These are phyloP conservation scores for Opisthograptis luteolata DNA, from an alignment of 2,888 invertebrate genomes.

Conservation along the genomic window DNA sequence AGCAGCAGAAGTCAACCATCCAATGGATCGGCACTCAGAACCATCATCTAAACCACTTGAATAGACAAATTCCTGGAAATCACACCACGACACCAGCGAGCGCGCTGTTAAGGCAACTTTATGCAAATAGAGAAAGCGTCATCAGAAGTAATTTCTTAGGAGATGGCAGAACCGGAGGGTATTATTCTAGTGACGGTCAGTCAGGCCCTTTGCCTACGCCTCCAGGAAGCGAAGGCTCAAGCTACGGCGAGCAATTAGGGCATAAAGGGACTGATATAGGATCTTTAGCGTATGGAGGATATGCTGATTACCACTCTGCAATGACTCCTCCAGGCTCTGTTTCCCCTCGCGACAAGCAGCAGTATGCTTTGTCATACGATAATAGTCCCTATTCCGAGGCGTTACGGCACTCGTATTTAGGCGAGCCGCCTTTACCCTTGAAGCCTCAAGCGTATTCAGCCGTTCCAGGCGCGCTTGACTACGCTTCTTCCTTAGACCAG, in stretches of 20 bases:
- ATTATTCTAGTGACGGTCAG: conserved; percentile 85
- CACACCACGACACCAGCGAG: conserved; percentile 92
- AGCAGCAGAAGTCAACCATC: conserved; percentile 91
- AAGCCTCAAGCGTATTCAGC: conserved; percentile 96
- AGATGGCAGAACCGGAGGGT: conserved; percentile 76
- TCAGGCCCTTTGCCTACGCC: conserved; percentile 93
- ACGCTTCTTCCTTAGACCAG: conserved; percentile 89
- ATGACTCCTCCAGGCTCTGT: conserved; percentile 99
- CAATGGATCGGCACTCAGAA: conserved; percentile 97
- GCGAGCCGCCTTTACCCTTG: conserved; percentile 87
- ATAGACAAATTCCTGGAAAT: conserved; percentile 83
- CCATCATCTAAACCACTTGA: conserved; percentile 84
- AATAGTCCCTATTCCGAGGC: conserved; percentile 87
- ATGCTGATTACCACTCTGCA: conserved; percentile 94
- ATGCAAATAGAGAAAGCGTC: conserved; percentile 97
- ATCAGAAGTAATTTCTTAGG: conserved; percentile 92
- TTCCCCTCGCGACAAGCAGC: conserved; percentile 94
- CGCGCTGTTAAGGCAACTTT: conserved; percentile 93
- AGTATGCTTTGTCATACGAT: conserved; percentile 80
- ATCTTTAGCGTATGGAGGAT: conserved; percentile 84
- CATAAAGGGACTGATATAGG: conserved; percentile 85
- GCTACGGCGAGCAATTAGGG: conserved; percentile 86
- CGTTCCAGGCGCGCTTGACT: conserved; percentile 87
- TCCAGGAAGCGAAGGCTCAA: conserved; percentile 93
- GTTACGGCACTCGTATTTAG: conserved; percentile 81